These are phyloP conservation scores for Cyrtorhinus lividipennis DNA, from an alignment of 1,140 invertebrate species.

Conservation along the genomic window DNA sequence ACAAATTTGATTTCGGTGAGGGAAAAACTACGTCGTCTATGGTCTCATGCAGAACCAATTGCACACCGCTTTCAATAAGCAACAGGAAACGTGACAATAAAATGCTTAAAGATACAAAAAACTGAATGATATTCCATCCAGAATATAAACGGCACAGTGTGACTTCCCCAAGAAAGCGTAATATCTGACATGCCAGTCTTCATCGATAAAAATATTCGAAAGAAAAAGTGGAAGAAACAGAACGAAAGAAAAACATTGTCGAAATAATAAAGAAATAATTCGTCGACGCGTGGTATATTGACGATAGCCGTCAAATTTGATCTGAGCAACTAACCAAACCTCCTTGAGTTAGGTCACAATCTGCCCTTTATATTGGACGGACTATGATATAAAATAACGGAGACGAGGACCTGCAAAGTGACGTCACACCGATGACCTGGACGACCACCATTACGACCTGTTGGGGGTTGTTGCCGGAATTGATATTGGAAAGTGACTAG, in stretches of 20 bases:
- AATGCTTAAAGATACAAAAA: neutral
- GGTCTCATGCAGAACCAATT: neutral
- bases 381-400: constrained; percentile 11
- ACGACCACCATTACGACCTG: too few relatives aligned
- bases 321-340: constrained; percentile 4
- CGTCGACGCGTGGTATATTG: too few relatives aligned
- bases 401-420: neutral
- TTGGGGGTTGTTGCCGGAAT: too few relatives aligned
- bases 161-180: constrained; percentile 11
- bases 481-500: too few relatives aligned
- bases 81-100: too few relatives aligned
- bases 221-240: neutral
- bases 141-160: constrained; percentile 20
- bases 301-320: too few relatives aligned
- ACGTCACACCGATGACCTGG: too few relatives aligned
- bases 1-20: neutral
- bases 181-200: constrained; percentile 12
- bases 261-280: too few relatives aligned
- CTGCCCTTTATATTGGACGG: constrained; percentile 20
- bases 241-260: neutral
- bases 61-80: neutral
- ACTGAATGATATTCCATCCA: constrained; percentile 17
- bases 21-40: neutral
- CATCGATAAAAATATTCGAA: neutral
- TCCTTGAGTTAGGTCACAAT: constrained; percentile 16